Evolutionary conservation across 1,140 invertebrate genomes (phyloP), one percentile per base, ranked within the genome.

Genomic region (Dendroctonus valens): DNA sequence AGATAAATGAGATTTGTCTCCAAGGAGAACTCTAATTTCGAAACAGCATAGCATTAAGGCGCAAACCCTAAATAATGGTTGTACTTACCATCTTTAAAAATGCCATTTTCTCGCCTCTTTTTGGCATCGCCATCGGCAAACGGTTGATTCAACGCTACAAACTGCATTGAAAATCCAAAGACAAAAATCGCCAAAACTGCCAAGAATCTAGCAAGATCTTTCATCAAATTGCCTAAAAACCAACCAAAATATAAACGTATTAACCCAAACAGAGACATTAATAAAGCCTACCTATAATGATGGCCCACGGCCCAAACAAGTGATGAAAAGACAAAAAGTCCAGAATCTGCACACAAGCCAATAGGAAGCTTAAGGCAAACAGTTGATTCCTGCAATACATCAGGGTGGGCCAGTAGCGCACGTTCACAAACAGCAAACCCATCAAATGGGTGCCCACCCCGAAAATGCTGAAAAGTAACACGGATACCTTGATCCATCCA

Each of bases 281-380:
- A 39, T 5, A 55, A 41, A 26, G 3, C 9, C 38, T 59, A 8
- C 91, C 91, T 71, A 93, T 94, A 75, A 94, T 94, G 68, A 94
- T 94, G 12, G 91, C 91, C 97, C 97, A 99, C 0, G 97, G 97
- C 42, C 97, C 97, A 76, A 99, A 99, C 0, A 99, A 83, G 80
- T 99, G 94, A 81, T 99, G 97, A 78, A 99, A 99, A 6, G 96
- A 98, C 15, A 97, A 79, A 75, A 96, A 97, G 79, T 99, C 97
- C 67, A 99, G 81, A 72, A 98, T 93, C 80, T 98, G 95, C 7
- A 99, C 94, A 80, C 97, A 99, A 52, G 94, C 94, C 67, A 98
- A 83, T 50, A 99, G 83, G 75, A 99, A 91, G 55, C 94, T 94
- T 71, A 97, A 83, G 0, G 96, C 96, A 72, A 99, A 94, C 70